Base-by-base conservation (phyloP, 2,888 invertebrate genomes). In the Apamea sordens region DNA sequence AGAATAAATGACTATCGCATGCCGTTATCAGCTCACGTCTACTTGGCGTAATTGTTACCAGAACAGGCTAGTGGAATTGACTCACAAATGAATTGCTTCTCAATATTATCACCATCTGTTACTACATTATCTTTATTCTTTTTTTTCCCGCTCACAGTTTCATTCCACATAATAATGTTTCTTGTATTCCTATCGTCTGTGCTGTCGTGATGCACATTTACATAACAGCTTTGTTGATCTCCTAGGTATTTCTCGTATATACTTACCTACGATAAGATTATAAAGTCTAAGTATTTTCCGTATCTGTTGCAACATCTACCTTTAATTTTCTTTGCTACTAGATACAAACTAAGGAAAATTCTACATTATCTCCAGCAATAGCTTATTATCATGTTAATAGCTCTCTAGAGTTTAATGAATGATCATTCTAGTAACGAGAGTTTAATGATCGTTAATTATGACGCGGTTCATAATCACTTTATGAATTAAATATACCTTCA, bases 211-310 rank as follows among this genome's bases (percentile, higher is more conserved):
- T 80, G 65, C 56, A 69, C 44, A 80, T 85, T 84, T 77, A 87
- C 80, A 85, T 84, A 80, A 87, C 87, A 80, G 65, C 87, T 87
- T 80, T 77, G 80, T 87, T 87, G 75, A 85, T 87, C 80, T 86
- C 50, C 56, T 86, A 77, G 72, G 68, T 86, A 84, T 86, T 80
- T 83, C 83, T 75, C 64, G 80, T 72, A 83, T 74, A 64, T 73
- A 83, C 67, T 69, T 76, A 76, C 47, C 76, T 70, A 63, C 63
- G 63, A 77, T 76, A 84, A 80, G 56, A 87, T 80, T 85, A 86
- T 77, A 77, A 86, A 85, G 76, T 83, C 74, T 65, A 74, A 86
- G 73, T 80, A 76, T 84, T 85, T 87, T 84, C 77, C 80, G 84
- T 85, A 70, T 71, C 59, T 80, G 50, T 73, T 73, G 75, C 71